phyloP scores from a whole-genome alignment of 2,113 vertebrate species.

The Haplochromis vanheusdeni region DNA sequence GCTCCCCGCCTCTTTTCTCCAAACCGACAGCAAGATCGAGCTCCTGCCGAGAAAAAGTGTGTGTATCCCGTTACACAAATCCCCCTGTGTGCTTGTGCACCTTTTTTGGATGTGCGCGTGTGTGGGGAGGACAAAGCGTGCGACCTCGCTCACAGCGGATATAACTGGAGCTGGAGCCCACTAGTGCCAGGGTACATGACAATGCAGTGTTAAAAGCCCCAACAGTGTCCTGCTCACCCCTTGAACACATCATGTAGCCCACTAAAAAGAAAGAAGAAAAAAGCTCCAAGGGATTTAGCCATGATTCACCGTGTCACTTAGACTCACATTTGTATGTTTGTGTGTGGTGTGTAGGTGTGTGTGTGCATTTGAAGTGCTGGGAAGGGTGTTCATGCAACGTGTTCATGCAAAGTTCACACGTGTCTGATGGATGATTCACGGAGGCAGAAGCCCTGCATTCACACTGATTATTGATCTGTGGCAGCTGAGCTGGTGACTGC shows the following conservation, averaged over 20 bases:
- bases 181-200: not conserved
- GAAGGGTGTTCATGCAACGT: not conserved
- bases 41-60: conserved; percentile 19
- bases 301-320: conserved; percentile 17
- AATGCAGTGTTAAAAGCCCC: conserved; percentile 25
- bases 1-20: conserved; percentile 21
- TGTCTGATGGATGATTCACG: not conserved
- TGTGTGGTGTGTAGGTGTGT: not conserved
- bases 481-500: not conserved
- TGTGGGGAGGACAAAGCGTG: not conserved
- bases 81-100: conserved; percentile 14
- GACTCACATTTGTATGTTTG: not conserved
- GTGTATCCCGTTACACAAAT: conserved; percentile 47
- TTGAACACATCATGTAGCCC: not conserved
- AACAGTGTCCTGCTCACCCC: not conserved
- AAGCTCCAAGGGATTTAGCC: not conserved
- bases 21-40: conserved; percentile 40
- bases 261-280: not conserved
- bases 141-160: conserved; percentile 16
- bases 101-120: not conserved
- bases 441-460: not conserved
- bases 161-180: not conserved
- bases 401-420: not conserved
- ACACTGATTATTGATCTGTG: not conserved
- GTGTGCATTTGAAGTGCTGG: not conserved